Conservation (phyloP, 2,113 vertebrate genomes). For the Pygoscelis adeliae region DNA sequence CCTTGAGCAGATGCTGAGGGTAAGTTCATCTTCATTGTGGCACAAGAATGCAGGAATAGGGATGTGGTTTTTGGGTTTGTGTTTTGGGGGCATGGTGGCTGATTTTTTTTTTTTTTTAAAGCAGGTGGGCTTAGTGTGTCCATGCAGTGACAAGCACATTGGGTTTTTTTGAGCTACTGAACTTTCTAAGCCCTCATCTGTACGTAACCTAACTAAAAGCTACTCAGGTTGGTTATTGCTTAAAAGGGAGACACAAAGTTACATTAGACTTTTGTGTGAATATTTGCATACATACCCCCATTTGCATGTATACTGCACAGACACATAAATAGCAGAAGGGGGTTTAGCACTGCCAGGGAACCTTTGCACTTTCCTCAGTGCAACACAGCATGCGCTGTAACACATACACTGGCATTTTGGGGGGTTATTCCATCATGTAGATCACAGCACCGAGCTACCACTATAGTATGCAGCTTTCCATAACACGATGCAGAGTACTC, state of each 20-base stretch:
- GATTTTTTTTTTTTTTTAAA: background rate
- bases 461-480: background rate
- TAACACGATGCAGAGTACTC: background rate
- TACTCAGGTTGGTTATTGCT: constrained; percentile 15
- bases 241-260: constrained; percentile 13
- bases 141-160: background rate
- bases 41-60: background rate
- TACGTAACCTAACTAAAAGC: constrained; percentile 28
- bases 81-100: background rate
- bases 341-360: background rate
- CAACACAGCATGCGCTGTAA: background rate
- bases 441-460: background rate
- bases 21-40: background rate
- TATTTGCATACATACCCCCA: background rate
- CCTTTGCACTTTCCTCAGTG: background rate
- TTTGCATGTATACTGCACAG: background rate
- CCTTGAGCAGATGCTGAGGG: background rate
- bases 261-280: background rate
- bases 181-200: background rate
- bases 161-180: background rate
- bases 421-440: background rate
- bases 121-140: background rate
- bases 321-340: background rate
- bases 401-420: background rate
- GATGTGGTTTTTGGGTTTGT: background rate